phyloP scores from a whole-genome alignment of 1,140 invertebrate genomes.

The Drosophila teissieri region DNA sequence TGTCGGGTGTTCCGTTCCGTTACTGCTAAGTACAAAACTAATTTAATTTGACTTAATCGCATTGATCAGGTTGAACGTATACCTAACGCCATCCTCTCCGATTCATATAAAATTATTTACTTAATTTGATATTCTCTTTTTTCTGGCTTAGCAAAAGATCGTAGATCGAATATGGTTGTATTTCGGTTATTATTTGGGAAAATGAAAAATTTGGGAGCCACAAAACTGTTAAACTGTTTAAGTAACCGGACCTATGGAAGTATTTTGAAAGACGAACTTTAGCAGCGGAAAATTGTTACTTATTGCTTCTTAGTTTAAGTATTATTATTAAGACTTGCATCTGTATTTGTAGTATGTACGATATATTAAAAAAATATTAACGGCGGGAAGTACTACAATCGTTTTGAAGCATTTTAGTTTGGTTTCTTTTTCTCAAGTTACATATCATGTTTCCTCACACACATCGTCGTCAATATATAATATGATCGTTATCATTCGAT shows the following conservation, averaged over 20 bases:
- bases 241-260: constrained; percentile 64
- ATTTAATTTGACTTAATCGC: constrained; percentile 54
- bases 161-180: constrained; percentile 7
- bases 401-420: constrained; percentile 72
- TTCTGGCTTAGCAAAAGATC: constrained; percentile 34
- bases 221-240: constrained; percentile 15
- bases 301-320: constrained; percentile 44
- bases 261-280: constrained; percentile 67
- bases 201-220: constrained; percentile 16
- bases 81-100: not conserved
- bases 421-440: constrained; percentile 49
- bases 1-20: constrained; percentile 15
- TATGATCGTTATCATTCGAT: constrained; percentile 64
- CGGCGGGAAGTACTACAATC: constrained; percentile 82
- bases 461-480: constrained; percentile 45
- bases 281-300: constrained; percentile 53
- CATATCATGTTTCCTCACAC: constrained; percentile 12
- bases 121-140: constrained; percentile 7
- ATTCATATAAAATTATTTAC: constrained; percentile 5
- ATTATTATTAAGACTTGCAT: constrained; percentile 40
- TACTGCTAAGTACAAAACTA: constrained; percentile 56
- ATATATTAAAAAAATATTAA: constrained; percentile 77
- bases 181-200: constrained; percentile 15
- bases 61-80: constrained; percentile 43
- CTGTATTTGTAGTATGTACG: constrained; percentile 53